Base-by-base conservation (phyloP, 2,113 vertebrate genomes). In the Pelmatolapia mariae region DNA sequence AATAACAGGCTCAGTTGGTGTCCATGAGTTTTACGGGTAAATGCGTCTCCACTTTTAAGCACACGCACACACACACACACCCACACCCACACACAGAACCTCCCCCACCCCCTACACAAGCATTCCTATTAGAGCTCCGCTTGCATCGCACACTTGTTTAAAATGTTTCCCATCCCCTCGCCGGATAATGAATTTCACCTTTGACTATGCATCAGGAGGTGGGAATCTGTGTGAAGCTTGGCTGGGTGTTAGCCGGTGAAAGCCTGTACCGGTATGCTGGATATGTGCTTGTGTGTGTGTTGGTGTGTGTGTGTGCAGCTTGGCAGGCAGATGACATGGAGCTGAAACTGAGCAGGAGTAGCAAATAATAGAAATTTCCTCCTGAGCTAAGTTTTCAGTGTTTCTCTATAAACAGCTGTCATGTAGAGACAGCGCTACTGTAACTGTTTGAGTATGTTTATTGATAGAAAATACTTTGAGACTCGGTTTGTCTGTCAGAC, bases 1-100 rank as follows among this genome's bases (percentile, higher is more conserved):
- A 96, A 96, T 93, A 96, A 96, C 84, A n/a, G 91, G 57, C 93
- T 96, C 95, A 94, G 95, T 94, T 96, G 95, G 96, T 90, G 93
- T 94, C 94, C 82, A 33, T 45, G 36, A 93, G 84, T 76, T 94
- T 95, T 90, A 95, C 68, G 73, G 92, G 90, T 40, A 88, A 89
- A 86, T 63, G 82, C 73, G 12, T 78, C 79, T 73, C 15, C 82
- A 86, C 82, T 86, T 89, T 86, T 63, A 85, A 86, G 83, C 90
- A 59, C 13, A 15, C 54, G 1, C 52, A n/a, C 53, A 19, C 2
- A 4, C 45, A 6, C 53, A 4, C 47, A 10, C 47, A 10, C 50
- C 6, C 13, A 15, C 54, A 56, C 9, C 0, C 53, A 9, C 29
- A 63, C 29, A 10, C 26, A 61, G 8, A 59, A 0, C 26, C 61